Evolutionary conservation across 30 jellyfish, hydroid and myxozoan species (phyloP), one percentile per base, ranked within the genome.

Genomic region (Hydractinia echinata): DNA sequence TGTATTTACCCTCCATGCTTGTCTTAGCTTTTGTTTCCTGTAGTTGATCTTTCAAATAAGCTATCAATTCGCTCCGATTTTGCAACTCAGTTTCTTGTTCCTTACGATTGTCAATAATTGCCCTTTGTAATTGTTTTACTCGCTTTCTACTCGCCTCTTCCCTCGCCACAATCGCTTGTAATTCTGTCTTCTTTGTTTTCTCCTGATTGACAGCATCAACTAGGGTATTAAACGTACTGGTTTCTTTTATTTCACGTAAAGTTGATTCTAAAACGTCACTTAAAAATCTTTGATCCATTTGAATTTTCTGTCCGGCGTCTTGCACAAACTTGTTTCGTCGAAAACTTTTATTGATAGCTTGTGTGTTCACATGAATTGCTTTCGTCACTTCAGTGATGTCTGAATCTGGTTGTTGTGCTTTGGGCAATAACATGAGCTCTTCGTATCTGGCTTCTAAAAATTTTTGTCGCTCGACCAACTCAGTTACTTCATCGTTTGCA

Each of bases 11-110:
- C 78, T 92, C 98, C 98, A 92, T 92, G 71, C 92, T 83, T 15
- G 96, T 87, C 79, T 92, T 92, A 5, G 98, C 98, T 87, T 92
- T 92, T 5, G 92, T 86, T 82, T 92, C 98, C 56, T 92, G 98
- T 21, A 92, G 79, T 74, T 92, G 96, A 62, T 92, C 98, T 81
- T 92, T 92, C 80, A 91, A 70, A 76, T 91, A 88, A 51, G 97
- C 97, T 21, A 91, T 91, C 85, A 87, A 73, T 86, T 91, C 97
- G 54, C 82, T 91, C 48, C 96, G 85, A 48, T 91, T 91, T 89
- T 93, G 96, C 55, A 93, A 82, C 77, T 93, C 99, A 49, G 82
- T 78, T 79, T 93, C 99, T 54, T 83, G 90, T 55, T 87, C 96
- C 15, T 82, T 83, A 60, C 82, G 84, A 66, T 81, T 95, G 50